phyloP scores from a whole-genome alignment of 2,113 vertebrate species.

The Megaceryle maxima region DNA sequence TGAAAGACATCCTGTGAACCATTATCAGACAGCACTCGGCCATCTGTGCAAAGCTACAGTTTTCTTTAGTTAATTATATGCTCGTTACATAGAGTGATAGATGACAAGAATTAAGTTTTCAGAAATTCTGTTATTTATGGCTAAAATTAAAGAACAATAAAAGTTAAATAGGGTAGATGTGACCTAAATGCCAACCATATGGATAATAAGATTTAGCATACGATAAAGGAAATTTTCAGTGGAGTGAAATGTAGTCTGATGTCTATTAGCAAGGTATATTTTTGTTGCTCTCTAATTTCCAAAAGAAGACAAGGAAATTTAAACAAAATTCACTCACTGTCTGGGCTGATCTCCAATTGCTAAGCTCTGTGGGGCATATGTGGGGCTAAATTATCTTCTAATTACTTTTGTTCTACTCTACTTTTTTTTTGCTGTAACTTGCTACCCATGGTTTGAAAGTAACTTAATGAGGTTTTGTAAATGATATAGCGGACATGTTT shows the following conservation, averaged over 20 bases:
- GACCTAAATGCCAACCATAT: constrained; percentile 34
- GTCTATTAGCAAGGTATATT: constrained; percentile 26
- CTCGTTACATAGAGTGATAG: constrained; percentile 10
- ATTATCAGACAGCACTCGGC: not conserved
- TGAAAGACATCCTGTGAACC: constrained; percentile 8
- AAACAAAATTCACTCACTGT: constrained; percentile 37
- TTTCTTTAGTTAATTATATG: constrained; percentile 33
- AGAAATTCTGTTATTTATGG: constrained; percentile 24
- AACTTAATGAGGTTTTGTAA: constrained; percentile 34
- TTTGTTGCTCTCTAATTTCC: constrained; percentile 20
- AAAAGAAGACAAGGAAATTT: constrained; percentile 3
- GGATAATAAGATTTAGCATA: constrained; percentile 33
- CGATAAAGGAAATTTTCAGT: not conserved
- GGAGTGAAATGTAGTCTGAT: not conserved
- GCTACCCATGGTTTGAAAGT: not conserved
- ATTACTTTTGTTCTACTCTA: constrained; percentile 33
- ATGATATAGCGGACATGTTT: not conserved
- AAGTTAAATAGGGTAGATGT: not conserved
- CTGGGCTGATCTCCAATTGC: not conserved
- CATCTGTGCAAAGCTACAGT: constrained; percentile 34
- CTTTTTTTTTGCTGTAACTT: not conserved
- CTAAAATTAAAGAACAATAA: constrained; percentile 56
- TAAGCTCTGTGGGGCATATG: not conserved
- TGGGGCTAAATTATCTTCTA: constrained; percentile 10
- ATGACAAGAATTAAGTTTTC: constrained; percentile 20